Base-by-base conservation (phyloP, 2,888 invertebrate species). In the Argynnis bischoffii region DNA sequence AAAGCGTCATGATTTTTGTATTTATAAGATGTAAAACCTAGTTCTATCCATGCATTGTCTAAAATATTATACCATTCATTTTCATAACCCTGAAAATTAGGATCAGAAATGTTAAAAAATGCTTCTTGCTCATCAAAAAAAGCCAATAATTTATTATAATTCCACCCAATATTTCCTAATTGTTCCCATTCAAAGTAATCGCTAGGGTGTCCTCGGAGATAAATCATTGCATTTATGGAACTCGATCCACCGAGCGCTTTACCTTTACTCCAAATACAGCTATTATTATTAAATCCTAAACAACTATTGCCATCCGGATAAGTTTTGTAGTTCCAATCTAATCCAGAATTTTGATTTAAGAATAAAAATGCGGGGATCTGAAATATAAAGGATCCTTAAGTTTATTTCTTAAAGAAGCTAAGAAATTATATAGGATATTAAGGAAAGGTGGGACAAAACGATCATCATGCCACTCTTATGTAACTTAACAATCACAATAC, bases 161-260 rank as follows among this genome's bases (percentile, higher is more conserved):
- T 86, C 94, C 95, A 94, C 5, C 92, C 92, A 0, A 75, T 48
- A 72, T 94, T 94, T 15, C 94, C 94, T 46, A 84, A 76, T 1
- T 80, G 79, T 57, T 91, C 87, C 95, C 95, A 95, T 61, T 85
- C 81, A 56, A 93, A 85, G 71, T 92, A 95, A 76, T 95, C 94
- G 8, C 80, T 78, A 0, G 81, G 85, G 75, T 93, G 93, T 0
- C 95, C 95, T 53, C 94, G 88, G 4, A 94, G 85, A 76, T 94
- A 95, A 63, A 95, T 84, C 93, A 95, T 95, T 55, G 93, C 94
- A 77, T 95, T 95, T 21, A 95, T 86, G 2, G 93, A 90, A 59
- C 94, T 94, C 0, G 93, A 93, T 11, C 95, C 95, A 46, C 95
- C 95, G 77, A 95, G 85, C 67, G 93, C 91, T 77, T 94, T 95